Percentiles rank a stretch among this genome's conserved stretches.
Conservation (phyloP, 1,140 invertebrate species). For the Eriosoma lanigerum region DNA sequence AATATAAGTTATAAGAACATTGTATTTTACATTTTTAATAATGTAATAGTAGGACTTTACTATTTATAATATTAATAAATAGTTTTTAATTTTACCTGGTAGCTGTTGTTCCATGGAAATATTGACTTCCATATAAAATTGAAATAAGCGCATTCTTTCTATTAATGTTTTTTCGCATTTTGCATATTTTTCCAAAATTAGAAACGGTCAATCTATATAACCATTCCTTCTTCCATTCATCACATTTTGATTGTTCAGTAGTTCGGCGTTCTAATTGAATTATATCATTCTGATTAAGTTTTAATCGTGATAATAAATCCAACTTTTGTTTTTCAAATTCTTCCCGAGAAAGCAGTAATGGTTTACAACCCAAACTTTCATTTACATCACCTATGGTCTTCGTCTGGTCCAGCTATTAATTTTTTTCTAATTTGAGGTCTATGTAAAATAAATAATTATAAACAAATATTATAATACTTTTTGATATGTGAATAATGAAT, state of each 20-base stretch:
- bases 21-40: not conserved
- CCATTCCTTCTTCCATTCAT: conserved; percentile 17
- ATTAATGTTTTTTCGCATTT: not conserved
- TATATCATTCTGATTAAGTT: not conserved
- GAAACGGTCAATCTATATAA: conserved; percentile 14
- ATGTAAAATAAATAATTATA: no score
- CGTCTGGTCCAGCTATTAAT: conserved; percentile 6
- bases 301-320: not conserved
- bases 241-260: conserved; percentile 20
- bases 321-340: not conserved
- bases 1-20: no score
- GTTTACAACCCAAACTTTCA: conserved; percentile 6
- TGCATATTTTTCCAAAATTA: conserved; percentile 19
- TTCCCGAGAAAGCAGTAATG: conserved; percentile 2
- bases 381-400: conserved; percentile 7
- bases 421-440: not conserved
- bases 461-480: no score
- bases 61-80: not conserved
- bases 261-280: conserved; percentile 13
- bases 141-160: not conserved
- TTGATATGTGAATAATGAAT: no score
- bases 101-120: conserved; percentile 2
- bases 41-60: no score
- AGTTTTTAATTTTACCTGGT: not conserved
- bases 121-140: not conserved